These are phyloP conservation scores for Geopemphigus sp. DNA, from an alignment of 1,140 invertebrate species.

Conservation along the genomic window DNA sequence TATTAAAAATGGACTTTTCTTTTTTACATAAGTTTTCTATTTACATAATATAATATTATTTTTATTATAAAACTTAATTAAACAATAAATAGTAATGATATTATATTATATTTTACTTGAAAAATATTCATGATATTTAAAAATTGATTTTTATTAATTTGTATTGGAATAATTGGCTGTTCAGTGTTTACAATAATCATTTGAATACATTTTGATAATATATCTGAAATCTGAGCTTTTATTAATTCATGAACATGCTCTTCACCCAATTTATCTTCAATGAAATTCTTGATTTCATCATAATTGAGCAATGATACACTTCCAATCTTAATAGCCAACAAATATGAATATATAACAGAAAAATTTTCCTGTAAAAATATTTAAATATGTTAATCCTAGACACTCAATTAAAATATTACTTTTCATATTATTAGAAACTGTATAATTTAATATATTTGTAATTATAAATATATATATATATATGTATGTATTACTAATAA, in stretches of 20 bases:
- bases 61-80: too few species aligned
- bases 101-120: constrained; percentile 25
- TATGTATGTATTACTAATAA: too few species aligned
- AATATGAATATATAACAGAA: constrained; percentile 18
- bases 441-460: too few species aligned
- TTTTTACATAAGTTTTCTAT: constrained; percentile 29
- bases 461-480: too few species aligned
- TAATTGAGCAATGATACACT: not conserved
- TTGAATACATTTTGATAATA: constrained; percentile 35
- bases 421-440: not conserved
- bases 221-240: not conserved
- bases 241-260: constrained; percentile 4
- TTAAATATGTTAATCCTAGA: not conserved
- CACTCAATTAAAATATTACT: not conserved
- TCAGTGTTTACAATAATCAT: constrained; percentile 18
- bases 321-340: constrained; percentile 10
- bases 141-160: constrained; percentile 31
- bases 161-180: not conserved
- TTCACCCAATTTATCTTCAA: not conserved
- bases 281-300: not conserved
- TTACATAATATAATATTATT: not conserved
- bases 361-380: constrained; percentile 31
- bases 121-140: not conserved
- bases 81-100: not conserved
- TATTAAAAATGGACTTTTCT: not conserved